Percentiles rank a stretch among this genome's conserved stretches.
phyloP scores from a whole-genome alignment of 2,888 invertebrate genomes.

The Drosophila sordidula region DNA sequence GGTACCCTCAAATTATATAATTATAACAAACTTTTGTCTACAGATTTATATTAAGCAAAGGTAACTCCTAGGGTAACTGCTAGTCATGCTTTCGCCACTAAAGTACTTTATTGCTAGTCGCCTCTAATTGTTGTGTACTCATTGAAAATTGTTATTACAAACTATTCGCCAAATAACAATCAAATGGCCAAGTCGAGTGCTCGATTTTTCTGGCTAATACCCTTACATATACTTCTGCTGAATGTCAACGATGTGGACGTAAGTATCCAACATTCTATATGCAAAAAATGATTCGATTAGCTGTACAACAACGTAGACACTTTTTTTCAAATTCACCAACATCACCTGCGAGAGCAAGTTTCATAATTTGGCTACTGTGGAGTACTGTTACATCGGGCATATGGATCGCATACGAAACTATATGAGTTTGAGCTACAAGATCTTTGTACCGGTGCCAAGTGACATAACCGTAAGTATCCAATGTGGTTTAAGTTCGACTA shows the following conservation, averaged over 20 bases:
- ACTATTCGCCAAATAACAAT: constrained; percentile 3
- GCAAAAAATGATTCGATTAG: too few species aligned
- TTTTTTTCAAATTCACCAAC: constrained; percentile 17
- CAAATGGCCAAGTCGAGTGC: constrained; percentile 8
- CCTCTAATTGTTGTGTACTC: background rate
- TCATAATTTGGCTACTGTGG: background rate
- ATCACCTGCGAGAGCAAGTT: constrained; percentile 31
- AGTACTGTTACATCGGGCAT: constrained; percentile 15
- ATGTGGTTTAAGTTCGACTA: too few species aligned
- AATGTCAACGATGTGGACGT: constrained; percentile 7
- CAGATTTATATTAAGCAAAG: too few species aligned
- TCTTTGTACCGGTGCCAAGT: background rate
- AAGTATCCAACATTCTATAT: constrained; percentile 1
- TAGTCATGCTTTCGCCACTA: background rate
- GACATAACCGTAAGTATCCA: constrained; percentile 15
- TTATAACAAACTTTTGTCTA: too few species aligned
- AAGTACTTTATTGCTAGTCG: background rate
- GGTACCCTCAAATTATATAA: too few species aligned
- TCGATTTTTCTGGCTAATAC: background rate
- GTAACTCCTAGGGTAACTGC: too few species aligned
- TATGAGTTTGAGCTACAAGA: constrained; percentile 8
- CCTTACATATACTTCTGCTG: background rate
- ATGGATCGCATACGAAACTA: constrained; percentile 2
- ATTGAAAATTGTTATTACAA: background rate
- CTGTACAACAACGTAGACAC: background rate